A percentile compares a stretch with the other conserved stretches of the same genome.
phyloP scores from a whole-genome alignment of 2,888 invertebrate genomes.

The Eulithis prunata region DNA sequence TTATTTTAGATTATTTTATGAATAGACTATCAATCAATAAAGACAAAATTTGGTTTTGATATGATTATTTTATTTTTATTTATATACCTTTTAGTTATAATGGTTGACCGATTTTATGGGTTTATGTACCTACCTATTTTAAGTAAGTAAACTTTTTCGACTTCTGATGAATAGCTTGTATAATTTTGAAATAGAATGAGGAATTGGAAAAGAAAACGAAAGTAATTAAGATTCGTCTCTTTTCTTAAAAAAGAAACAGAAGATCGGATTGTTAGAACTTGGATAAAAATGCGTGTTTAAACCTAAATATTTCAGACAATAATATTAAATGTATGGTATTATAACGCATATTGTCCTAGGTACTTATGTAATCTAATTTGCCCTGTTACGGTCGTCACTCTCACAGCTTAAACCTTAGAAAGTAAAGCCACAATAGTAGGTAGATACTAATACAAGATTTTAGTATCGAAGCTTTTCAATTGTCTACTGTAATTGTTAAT shows the following conservation, averaged over 20 bases:
- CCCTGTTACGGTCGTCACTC: constrained; percentile 48
- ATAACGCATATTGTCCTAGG: constrained; percentile 40
- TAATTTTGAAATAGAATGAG: constrained; percentile 3
- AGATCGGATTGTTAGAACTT: constrained; percentile 23
- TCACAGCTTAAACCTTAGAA: constrained; percentile 8
- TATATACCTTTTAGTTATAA: constrained; percentile 27
- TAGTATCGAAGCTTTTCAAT: neutral
- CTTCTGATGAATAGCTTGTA: no score
- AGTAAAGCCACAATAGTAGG: neutral
- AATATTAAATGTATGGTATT: constrained; percentile 52
- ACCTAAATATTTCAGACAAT: constrained; percentile 56
- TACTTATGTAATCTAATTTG: constrained; percentile 33
- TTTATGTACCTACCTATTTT: no score
- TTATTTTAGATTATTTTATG: constrained; percentile 80
- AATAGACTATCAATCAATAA: constrained; percentile 73
- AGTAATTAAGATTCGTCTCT: constrained; percentile 11
- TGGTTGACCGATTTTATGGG: no score
- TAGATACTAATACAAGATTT: no score
- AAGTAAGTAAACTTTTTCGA: no score
- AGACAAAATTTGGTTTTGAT: constrained; percentile 73
- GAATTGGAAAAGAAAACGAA: constrained; percentile 1
- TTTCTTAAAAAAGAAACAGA: constrained; percentile 32
- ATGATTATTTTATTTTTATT: constrained; percentile 62
- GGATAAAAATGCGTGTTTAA: constrained; percentile 35
- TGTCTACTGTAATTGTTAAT: no score